phyloP scores from a whole-genome alignment of 1,140 invertebrate species.

The Ephestia elutella region DNA sequence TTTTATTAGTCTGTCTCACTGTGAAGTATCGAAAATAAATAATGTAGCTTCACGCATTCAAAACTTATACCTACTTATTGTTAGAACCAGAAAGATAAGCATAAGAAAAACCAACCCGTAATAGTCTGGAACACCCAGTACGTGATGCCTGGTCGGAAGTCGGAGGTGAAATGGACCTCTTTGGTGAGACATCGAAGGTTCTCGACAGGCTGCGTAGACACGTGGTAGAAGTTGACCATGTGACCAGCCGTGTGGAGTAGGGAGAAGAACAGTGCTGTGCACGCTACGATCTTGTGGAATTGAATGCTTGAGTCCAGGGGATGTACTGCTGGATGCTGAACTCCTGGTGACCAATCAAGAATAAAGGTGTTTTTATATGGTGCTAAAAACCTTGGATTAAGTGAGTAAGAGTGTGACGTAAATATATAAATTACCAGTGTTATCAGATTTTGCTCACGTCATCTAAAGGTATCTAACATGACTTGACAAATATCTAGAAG shows the following conservation, averaged over 20 bases:
- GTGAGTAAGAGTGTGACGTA: too few species aligned
- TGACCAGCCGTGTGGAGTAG: slow-evolving; percentile 95
- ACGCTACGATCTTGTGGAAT: slow-evolving; percentile 98
- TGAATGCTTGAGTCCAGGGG: slow-evolving; percentile 96
- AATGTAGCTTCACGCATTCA: too few species aligned
- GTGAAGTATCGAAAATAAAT: too few species aligned
- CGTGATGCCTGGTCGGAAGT: slow-evolving; percentile 91
- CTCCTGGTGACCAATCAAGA: slow-evolving; percentile 73
- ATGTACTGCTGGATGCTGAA: slow-evolving; percentile 98
- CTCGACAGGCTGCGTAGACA: slow-evolving; percentile 96
- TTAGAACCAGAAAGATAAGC: too few species aligned
- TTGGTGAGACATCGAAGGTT: slow-evolving; percentile 96
- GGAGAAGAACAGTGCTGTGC: slow-evolving; percentile 96
- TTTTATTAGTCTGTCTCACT: too few species aligned
- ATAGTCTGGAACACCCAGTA: slow-evolving; percentile 97
- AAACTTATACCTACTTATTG: too few species aligned
- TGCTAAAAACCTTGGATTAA: too few species aligned
- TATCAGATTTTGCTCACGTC: background rate
- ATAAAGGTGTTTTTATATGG: too few species aligned
- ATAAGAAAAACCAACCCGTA: slow-evolving; percentile 89
- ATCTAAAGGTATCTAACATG: background rate
- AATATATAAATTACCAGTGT: too few species aligned
- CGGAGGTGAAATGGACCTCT: slow-evolving; percentile 94
- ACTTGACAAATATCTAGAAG: slow-evolving; percentile 1
- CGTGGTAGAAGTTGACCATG: slow-evolving; percentile 99